phyloP scores from a whole-genome alignment of 2,888 invertebrate species.

The Andrena bicolor region DNA sequence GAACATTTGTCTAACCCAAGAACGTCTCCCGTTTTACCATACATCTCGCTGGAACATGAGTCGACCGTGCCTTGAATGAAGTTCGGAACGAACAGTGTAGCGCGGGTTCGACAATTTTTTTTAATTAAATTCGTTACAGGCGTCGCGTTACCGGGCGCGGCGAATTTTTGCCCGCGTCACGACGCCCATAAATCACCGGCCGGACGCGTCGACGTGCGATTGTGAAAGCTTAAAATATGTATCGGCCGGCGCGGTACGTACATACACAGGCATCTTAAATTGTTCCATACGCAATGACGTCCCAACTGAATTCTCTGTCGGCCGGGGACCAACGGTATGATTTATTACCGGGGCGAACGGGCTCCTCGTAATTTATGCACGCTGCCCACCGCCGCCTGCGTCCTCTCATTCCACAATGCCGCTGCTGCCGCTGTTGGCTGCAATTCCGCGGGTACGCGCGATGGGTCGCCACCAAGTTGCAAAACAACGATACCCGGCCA shows the following conservation, averaged over 20 bases:
- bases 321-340: constrained; percentile 52
- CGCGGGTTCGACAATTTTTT: constrained; percentile 3
- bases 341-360: constrained; percentile 64
- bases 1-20: too few relatives aligned
- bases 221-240: constrained; percentile 50
- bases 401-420: constrained; percentile 43
- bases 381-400: constrained; percentile 34
- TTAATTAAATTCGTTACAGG: constrained; percentile 50
- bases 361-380: constrained; percentile 71
- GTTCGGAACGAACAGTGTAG: neutral
- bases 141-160: neutral
- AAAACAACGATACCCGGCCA: constrained; percentile 46
- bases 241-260: constrained; percentile 23
- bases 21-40: too few relatives aligned
- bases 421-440: constrained; percentile 33
- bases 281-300: constrained; percentile 60
- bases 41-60: too few relatives aligned
- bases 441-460: constrained; percentile 66
- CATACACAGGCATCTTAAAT: constrained; percentile 59
- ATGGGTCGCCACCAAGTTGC: constrained; percentile 46
- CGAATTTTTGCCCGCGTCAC: constrained; percentile 44
- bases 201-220: constrained; percentile 46
- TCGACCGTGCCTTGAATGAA: neutral
- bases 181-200: constrained; percentile 48
- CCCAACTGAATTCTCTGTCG: constrained; percentile 61